phyloP scores from a whole-genome alignment of 2,113 vertebrate species.

The Edolisoma coerulescens region DNA sequence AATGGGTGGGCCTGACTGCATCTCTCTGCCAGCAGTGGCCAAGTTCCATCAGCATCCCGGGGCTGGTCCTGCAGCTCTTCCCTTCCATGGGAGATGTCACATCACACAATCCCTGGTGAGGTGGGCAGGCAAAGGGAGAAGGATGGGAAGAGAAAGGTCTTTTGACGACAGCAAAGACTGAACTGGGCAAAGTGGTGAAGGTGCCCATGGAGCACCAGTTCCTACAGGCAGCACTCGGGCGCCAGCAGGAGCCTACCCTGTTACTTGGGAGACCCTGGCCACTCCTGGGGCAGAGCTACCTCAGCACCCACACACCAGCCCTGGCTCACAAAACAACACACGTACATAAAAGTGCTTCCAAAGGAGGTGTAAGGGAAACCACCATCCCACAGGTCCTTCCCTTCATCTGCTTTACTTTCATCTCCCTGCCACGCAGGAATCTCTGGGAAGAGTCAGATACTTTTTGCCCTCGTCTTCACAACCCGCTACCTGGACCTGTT shows the following conservation, averaged over 20 bases:
- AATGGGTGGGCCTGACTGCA: not conserved
- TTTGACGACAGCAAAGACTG: not conserved
- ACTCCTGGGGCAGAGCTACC: not conserved
- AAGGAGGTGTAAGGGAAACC: not conserved
- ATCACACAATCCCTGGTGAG: not conserved
- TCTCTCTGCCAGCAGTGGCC: not conserved
- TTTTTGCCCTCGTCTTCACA: constrained; percentile 80
- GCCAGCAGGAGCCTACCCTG: not conserved
- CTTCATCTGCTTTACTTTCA: not conserved
- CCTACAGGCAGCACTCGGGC: not conserved
- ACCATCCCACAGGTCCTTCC: not conserved
- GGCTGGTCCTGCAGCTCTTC: not conserved
- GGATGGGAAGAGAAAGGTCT: not conserved
- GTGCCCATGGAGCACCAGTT: accelerated
- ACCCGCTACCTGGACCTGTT: constrained; percentile 81
- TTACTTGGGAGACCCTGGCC: not conserved
- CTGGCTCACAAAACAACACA: not conserved
- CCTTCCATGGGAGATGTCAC: not conserved
- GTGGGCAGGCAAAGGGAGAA: not conserved
- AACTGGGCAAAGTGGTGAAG: not conserved
- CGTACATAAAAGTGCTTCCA: not conserved
- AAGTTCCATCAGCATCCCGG: not conserved
- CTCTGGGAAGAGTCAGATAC: constrained; percentile 82
- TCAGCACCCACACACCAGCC: not conserved
- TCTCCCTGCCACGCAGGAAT: constrained; percentile 62